phyloP scores from a whole-genome alignment of 1,140 invertebrate genomes.

The Phymorhynchus buccinoides region DNA sequence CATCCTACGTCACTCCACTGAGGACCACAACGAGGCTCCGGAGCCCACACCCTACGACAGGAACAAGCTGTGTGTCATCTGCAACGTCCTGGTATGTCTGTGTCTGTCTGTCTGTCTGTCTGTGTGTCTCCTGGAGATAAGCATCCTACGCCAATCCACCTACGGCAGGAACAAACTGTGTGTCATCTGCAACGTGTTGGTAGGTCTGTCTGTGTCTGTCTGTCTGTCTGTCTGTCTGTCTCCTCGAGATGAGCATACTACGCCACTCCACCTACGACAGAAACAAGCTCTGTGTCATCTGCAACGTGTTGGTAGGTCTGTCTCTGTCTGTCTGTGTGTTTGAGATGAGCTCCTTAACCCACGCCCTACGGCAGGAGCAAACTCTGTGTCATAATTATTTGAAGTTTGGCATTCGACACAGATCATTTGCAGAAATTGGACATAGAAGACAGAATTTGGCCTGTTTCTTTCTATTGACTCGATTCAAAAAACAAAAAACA shows the following conservation, averaged over 20 bases:
- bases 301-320: conserved; percentile 80
- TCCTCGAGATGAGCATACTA: conserved; percentile 85
- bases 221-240: no score
- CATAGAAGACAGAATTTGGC: no score
- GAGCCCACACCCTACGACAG: conserved; percentile 81
- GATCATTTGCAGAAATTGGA: no score
- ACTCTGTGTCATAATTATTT: conserved; percentile 80
- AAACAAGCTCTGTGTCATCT: conserved; percentile 82
- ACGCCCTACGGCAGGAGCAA: conserved; percentile 84
- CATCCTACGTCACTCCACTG: conserved; percentile 79
- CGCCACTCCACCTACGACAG: conserved; percentile 80
- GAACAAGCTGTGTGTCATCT: conserved; percentile 82
- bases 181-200: conserved; percentile 82
- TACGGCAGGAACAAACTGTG: conserved; percentile 84
- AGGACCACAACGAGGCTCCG: conserved; percentile 78
- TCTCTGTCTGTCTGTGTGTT: conserved; percentile 84
- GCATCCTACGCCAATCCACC: conserved; percentile 79
- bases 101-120: conserved; percentile 81
- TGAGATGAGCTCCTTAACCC: conserved; percentile 81
- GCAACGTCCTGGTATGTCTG: conserved; percentile 80
- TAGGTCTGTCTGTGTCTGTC: conserved; percentile 78
- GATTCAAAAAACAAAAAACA: no score
- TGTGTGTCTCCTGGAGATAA: conserved; percentile 87
- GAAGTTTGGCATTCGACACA: no score
- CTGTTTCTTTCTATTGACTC: no score